These are phyloP conservation scores for Samia ricini DNA, from an alignment of 1,140 invertebrate species.

Conservation along the genomic window DNA sequence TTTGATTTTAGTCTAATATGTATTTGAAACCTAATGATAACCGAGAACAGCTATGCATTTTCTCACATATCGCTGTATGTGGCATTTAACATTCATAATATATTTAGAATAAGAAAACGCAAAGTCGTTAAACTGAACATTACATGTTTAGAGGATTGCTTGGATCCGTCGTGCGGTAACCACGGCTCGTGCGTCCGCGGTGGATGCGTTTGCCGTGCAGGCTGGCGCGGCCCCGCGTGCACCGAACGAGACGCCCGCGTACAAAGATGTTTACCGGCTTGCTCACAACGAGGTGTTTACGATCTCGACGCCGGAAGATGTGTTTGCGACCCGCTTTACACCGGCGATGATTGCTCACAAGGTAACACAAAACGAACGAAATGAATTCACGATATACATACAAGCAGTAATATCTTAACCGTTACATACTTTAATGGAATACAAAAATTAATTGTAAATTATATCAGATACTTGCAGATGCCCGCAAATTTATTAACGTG, in stretches of 20 bases:
- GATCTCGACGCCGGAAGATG: constrained; percentile 92
- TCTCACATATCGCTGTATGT: too few relatives aligned
- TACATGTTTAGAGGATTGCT: constrained; percentile 84
- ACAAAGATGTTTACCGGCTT: constrained; percentile 92
- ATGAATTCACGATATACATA: not conserved
- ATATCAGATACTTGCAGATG: too few relatives aligned
- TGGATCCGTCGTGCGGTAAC: constrained; percentile 91
- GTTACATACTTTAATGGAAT: too few relatives aligned
- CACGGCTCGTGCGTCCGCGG: constrained; percentile 96
- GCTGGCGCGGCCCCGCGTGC: constrained; percentile 96
- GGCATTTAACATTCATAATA: too few relatives aligned
- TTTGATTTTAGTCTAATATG: too few relatives aligned
- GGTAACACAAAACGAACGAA: constrained; percentile 69
- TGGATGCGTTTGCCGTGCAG: constrained; percentile 95
- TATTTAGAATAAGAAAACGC: too few relatives aligned
- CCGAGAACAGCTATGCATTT: too few relatives aligned
- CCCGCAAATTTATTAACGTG: too few relatives aligned
- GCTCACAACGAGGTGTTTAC: constrained; percentile 93
- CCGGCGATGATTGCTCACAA: constrained; percentile 93
- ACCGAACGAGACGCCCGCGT: constrained; percentile 91
- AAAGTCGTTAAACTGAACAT: too few relatives aligned
- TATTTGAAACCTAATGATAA: too few relatives aligned
- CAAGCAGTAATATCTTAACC: not conserved
- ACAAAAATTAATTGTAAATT: too few relatives aligned
- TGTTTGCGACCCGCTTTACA: constrained; percentile 93